Evolutionary conservation across 2,888 invertebrate species (phyloP).

Genomic region (Yponomeuta malinellus): DNA sequence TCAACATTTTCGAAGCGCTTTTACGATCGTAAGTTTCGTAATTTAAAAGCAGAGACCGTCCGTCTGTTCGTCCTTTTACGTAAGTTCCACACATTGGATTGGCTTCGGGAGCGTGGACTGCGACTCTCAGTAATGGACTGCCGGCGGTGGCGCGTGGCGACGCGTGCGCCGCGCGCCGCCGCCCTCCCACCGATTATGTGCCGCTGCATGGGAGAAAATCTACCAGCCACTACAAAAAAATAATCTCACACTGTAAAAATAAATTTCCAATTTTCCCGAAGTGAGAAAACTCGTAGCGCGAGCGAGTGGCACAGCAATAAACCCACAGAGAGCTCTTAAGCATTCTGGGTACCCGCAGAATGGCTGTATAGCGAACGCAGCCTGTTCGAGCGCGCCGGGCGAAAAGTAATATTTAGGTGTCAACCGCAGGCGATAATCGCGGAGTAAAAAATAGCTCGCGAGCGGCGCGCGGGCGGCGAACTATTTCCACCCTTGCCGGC

Average conservation of each 20-base stretch:
- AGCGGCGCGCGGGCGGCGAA: constrained; percentile 13
- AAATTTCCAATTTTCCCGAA: constrained; percentile 7
- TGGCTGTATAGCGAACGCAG: constrained; percentile 44
- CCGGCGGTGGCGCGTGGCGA: constrained; percentile 34
- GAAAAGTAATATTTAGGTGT: constrained; percentile 70
- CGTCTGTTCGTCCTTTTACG: background rate
- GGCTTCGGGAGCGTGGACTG: background rate
- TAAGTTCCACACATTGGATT: background rate
- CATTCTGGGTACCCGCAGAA: constrained; percentile 45
- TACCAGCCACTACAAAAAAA: constrained; percentile 5
- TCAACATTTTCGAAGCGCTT: no score
- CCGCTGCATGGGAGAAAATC: constrained; percentile 24
- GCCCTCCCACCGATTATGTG: constrained; percentile 70
- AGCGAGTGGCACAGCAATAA: constrained; percentile 49
- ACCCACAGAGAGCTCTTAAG: constrained; percentile 51
- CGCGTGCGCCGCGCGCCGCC: constrained; percentile 31
- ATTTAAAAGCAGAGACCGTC: background rate
- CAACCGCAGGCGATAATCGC: constrained; percentile 73
- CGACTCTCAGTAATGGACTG: constrained; percentile 49
- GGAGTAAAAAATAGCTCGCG: constrained; percentile 66
- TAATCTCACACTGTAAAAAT: background rate
- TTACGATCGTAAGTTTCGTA: no score
- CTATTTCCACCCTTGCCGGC: constrained; percentile 31
- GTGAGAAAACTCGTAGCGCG: background rate
- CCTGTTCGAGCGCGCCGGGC: constrained; percentile 31